Base-by-base conservation (phyloP, 1,140 invertebrate species). In the Trigoniulus corallinus region DNA sequence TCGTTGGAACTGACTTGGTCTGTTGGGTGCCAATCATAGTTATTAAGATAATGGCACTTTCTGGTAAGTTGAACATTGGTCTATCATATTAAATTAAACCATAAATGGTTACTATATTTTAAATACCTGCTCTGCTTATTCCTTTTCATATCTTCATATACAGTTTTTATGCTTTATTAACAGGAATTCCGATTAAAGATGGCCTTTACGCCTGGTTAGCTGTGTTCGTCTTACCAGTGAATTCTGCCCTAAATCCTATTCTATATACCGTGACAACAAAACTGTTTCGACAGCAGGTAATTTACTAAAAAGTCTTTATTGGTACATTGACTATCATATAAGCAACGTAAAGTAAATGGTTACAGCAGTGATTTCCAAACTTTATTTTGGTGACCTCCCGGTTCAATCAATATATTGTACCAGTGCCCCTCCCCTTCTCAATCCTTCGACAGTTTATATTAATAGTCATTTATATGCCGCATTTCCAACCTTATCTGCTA, bases 191-290 rank as follows among this genome's bases (percentile, higher is more conserved):
- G 25, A 47, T 47, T 25, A 4, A 47, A 12, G 23, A 47, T 4
- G 20, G 58, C 25, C 47, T 60, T 0, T 56, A 57, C 40, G 63
- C 65, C 2, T 67, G 65, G 65, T 57, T 67, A 20, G 65, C 65
- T 10, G 64, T 67, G 10, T 66, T 66, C 50, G 56, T 67, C 12
- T 50, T 67, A 22, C 65, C 65, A 1, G 56, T 67, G 15, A 67
- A 67, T 56, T 62, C 64, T 0, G 65, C 65, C 42, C 56, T 66
- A 22, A 67, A 67, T 52, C 65, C 65, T 4, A 55, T 66, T 1
- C 58, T 67, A 7, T 67, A 67, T 53, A 67, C 65, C 2, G 57
- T 67, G 23, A 64, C 64, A 26, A 57, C 56, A 25, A 50, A 51
- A 22, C 49, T 51, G 18, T 53, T 53, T 40, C 15, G n/a, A 4